A percentile compares a stretch with the other conserved stretches of the same genome.
These are phyloP conservation scores for Aspidiotus rigidus DNA, from an alignment of 2,888 invertebrate species.

Conservation along the genomic window DNA sequence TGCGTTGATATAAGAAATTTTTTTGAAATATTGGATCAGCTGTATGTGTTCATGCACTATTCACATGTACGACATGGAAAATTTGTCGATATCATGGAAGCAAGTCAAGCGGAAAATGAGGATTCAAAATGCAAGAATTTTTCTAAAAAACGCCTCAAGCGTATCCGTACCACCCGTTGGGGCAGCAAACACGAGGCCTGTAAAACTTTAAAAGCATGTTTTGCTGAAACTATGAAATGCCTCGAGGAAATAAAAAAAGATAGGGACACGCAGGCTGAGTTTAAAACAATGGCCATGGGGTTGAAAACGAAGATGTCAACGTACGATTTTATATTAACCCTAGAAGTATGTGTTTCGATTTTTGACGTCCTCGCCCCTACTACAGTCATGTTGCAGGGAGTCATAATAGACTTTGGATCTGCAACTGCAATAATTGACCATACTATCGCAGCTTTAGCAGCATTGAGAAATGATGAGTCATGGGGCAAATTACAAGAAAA, in stretches of 20 bases:
- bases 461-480: too few species aligned
- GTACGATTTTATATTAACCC: background rate
- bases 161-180: background rate
- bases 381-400: background rate
- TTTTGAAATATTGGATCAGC: slow-evolving; percentile 4
- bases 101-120: background rate
- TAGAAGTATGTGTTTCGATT: background rate
- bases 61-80: background rate
- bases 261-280: background rate
- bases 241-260: background rate
- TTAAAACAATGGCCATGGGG: background rate
- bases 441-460: background rate
- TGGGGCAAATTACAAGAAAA: too few species aligned
- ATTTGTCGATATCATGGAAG: background rate
- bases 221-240: background rate
- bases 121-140: background rate
- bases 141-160: background rate
- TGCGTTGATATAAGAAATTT: background rate
- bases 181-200: background rate
- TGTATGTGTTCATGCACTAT: background rate
- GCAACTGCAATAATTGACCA: background rate
- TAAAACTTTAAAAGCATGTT: background rate
- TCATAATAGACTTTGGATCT: background rate
- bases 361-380: background rate
- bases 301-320: slow-evolving; percentile 8